These are phyloP conservation scores for Decapterus maruadsi DNA, from an alignment of 2,797 vertebrate genomes.

Conservation along the genomic window DNA sequence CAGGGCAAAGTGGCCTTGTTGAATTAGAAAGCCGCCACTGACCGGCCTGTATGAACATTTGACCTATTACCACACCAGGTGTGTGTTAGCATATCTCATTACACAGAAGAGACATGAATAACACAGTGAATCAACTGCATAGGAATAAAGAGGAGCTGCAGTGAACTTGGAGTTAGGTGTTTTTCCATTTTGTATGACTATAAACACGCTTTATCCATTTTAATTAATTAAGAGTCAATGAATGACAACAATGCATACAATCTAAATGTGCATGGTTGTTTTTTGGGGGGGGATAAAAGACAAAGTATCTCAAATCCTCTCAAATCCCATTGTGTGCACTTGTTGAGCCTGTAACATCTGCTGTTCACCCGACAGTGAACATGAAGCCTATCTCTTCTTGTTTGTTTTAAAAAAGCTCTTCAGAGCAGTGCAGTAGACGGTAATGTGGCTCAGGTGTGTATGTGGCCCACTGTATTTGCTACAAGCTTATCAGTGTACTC, in stretches of 20 bases:
- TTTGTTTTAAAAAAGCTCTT: not conserved
- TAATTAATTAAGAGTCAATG: not conserved
- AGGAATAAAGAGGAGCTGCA: constrained; percentile 10
- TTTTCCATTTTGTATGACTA: constrained; percentile 13
- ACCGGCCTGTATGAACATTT: not conserved
- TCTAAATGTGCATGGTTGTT: not conserved
- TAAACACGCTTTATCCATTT: not conserved
- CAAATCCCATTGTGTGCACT: not conserved
- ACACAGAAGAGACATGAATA: constrained; percentile 21
- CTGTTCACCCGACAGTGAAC: not conserved
- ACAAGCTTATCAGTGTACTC: constrained; percentile 9
- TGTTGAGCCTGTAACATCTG: not conserved
- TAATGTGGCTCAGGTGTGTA: not conserved
- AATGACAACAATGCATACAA: not conserved
- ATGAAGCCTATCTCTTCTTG: no score
- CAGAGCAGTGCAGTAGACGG: not conserved
- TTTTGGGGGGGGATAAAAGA: not conserved
- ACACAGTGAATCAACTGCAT: constrained; percentile 1
- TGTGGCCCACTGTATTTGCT: not conserved
- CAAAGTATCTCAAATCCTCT: not conserved
- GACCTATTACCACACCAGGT: constrained; percentile 3
- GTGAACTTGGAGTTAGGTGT: not conserved
- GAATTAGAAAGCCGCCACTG: constrained; percentile 22
- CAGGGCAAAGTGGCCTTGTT: constrained; percentile 13
- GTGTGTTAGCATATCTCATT: not conserved